Conservation (phyloP, 2,797 vertebrate genomes). For the Oreonectes daqikongensis region DNA sequence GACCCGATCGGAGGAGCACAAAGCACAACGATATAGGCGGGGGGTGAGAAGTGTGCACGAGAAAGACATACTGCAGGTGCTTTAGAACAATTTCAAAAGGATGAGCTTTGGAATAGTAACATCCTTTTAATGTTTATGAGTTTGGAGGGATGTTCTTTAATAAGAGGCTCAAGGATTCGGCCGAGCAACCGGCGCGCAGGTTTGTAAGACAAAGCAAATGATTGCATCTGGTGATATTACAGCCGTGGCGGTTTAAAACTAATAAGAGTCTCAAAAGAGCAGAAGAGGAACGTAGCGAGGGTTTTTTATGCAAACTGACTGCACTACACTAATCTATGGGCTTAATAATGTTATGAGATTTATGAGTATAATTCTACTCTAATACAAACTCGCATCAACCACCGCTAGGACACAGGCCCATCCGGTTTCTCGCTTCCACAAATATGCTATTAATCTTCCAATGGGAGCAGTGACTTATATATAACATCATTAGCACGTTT, state of each 20-base stretch:
- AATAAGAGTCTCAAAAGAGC: conserved; percentile 50
- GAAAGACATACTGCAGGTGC: conserved; percentile 51
- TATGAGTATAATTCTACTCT: conserved; percentile 49
- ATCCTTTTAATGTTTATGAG: conserved; percentile 58
- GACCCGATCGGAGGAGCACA: conserved; percentile 10
- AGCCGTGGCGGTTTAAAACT: conserved; percentile 51
- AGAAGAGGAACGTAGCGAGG: not conserved
- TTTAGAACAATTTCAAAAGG: conserved; percentile 52
- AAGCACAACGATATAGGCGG: conserved; percentile 22
- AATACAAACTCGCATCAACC: conserved; percentile 56
- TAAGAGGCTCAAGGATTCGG: conserved; percentile 44
- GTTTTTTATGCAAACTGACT: conserved; percentile 49
- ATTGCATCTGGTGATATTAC: conserved; percentile 57
- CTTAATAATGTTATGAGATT: conserved; percentile 60
- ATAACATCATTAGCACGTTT: conserved; percentile 49
- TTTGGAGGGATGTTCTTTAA: conserved; percentile 52
- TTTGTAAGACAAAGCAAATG: conserved; percentile 47
- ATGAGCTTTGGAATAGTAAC: conserved; percentile 53
- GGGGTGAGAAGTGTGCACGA: not conserved
- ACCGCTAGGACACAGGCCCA: conserved; percentile 19
- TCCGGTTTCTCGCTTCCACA: conserved; percentile 26
- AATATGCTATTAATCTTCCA: conserved; percentile 40
- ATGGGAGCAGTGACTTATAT: conserved; percentile 40
- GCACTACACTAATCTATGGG: conserved; percentile 54
- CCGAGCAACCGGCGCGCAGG: conserved; percentile 5